These are phyloP conservation scores for Augiades crinisus DNA, from an alignment of 2,888 invertebrate species.

Conservation along the genomic window DNA sequence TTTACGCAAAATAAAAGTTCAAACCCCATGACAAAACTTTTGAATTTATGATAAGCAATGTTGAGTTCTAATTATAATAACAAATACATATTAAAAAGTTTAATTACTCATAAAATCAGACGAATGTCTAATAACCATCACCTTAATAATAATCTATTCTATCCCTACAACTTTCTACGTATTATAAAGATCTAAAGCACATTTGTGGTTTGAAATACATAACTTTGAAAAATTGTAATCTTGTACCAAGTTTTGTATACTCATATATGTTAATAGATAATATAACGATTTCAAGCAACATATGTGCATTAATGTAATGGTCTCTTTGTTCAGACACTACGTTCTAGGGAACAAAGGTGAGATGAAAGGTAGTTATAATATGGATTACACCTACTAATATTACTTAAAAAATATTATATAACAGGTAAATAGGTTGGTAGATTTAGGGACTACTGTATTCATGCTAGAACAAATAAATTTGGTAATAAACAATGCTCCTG, in stretches of 20 bases:
- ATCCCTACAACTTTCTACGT: constrained; percentile 16
- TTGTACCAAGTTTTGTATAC: too few species aligned
- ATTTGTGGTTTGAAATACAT: constrained; percentile 37
- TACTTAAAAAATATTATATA: constrained; percentile 1
- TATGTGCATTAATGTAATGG: constrained; percentile 8
- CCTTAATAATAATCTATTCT: constrained; percentile 36
- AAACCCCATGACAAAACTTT: constrained; percentile 76
- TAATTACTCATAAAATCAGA: constrained; percentile 31
- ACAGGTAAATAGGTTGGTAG: constrained; percentile 34
- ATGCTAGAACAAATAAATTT: constrained; percentile 49
- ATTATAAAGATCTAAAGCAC: constrained; percentile 28
- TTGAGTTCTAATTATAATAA: constrained; percentile 47
- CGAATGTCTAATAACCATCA: constrained; percentile 46
- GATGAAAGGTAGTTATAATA: constrained; percentile 5
- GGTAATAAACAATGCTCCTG: constrained; percentile 26
- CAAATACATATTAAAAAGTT: constrained; percentile 35
- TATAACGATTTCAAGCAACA: constrained; percentile 15
- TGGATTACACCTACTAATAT: constrained; percentile 3
- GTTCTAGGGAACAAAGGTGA: constrained; percentile 3
- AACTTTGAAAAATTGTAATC: too few species aligned
- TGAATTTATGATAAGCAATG: constrained; percentile 57
- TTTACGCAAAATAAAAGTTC: constrained; percentile 71
- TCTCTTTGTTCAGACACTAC: constrained; percentile 1
- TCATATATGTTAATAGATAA: too few species aligned
- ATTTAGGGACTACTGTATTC: constrained; percentile 41